phyloP scores from a whole-genome alignment of 2,888 invertebrate genomes.

The Tenthredo amoena region DNA sequence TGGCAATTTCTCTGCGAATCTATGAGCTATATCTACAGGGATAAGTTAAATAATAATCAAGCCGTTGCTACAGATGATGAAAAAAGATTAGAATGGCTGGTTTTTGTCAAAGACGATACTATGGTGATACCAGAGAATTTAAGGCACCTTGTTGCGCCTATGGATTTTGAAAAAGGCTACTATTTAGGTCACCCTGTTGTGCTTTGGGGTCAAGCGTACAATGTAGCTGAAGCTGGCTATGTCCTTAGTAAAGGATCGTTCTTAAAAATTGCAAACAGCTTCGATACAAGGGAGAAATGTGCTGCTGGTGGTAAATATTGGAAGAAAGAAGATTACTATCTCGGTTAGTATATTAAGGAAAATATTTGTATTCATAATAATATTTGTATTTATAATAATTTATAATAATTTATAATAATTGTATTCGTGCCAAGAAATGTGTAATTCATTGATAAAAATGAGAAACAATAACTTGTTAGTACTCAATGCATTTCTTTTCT shows the following conservation, averaged over 20 bases:
- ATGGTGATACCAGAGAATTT: conserved; percentile 81
- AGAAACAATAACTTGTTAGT: neutral
- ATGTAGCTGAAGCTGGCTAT: conserved; percentile 81
- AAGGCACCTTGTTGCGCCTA: conserved; percentile 78
- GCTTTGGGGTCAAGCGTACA: conserved; percentile 81
- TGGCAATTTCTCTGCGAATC: conserved; percentile 78
- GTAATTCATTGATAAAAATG: neutral
- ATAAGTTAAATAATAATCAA: conserved; percentile 50
- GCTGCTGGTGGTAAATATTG: conserved; percentile 78
- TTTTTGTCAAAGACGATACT: conserved; percentile 80
- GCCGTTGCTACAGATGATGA: neutral
- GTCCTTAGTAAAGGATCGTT: conserved; percentile 80
- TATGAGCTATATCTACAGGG: conserved; percentile 72
- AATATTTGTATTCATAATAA: neutral
- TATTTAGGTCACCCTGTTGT: conserved; percentile 81
- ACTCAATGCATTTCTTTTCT: neutral
- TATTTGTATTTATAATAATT: no score
- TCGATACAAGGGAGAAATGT: conserved; percentile 77
- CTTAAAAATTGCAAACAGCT: conserved; percentile 73
- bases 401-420: neutral
- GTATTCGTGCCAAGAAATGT: neutral
- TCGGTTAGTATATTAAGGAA: conserved; percentile 74
- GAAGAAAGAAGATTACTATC: conserved; percentile 82
- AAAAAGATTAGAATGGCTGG: conserved; percentile 77
- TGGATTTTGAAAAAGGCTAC: conserved; percentile 76